These are phyloP conservation scores for Rhipidura dahli DNA, from an alignment of 2,113 vertebrate genomes.

Conservation along the genomic window DNA sequence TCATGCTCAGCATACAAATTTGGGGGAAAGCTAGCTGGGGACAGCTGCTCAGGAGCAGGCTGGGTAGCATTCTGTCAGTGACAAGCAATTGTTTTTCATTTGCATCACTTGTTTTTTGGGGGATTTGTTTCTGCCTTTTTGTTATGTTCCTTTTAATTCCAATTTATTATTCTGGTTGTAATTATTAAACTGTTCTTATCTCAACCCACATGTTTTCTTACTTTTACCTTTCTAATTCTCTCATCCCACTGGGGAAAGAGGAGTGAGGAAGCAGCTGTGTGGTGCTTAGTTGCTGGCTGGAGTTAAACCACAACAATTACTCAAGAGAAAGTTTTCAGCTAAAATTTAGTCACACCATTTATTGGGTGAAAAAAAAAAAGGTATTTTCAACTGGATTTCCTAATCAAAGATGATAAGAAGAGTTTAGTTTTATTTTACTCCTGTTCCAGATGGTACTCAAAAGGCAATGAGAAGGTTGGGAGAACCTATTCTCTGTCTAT, in stretches of 20 bases:
- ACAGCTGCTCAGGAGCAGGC: background rate
- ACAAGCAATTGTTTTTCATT: background rate
- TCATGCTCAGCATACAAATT: background rate
- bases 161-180: background rate
- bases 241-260: background rate
- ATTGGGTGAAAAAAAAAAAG: background rate
- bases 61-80: background rate
- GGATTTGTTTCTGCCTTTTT: background rate
- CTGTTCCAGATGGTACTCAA: conserved; percentile 7
- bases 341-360: background rate
- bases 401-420: background rate
- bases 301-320: background rate
- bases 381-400: background rate
- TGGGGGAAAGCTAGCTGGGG: background rate
- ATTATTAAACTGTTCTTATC: background rate
- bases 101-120: background rate
- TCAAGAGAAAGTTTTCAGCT: background rate
- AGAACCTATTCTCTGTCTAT: background rate
- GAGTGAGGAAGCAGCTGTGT: background rate
- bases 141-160: background rate
- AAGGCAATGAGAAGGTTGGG: background rate
- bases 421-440: conserved; percentile 1
- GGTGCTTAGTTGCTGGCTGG: background rate
- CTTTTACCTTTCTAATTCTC: background rate
- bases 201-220: background rate